Evolutionary conservation across 1,140 invertebrate genomes (phyloP), one percentile per base, ranked within the genome.

Genomic region (Schlechtendalia chinensis): DNA sequence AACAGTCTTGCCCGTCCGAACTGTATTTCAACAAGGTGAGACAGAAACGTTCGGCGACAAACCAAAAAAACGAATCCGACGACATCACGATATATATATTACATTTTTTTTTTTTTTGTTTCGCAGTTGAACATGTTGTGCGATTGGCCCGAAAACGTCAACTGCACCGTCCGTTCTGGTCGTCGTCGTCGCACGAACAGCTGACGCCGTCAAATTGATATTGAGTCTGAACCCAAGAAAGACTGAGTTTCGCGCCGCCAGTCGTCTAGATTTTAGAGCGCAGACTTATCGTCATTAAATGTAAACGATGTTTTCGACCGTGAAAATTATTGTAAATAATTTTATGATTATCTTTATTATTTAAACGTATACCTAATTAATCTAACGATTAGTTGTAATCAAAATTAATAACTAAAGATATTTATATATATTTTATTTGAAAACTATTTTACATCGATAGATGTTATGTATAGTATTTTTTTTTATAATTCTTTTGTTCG

Each of bases 21-120:
- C 86, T 95, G 0, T 88, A 91, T 77, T 96, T 94, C 92, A 93
- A 93, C 83, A 86, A 87, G 83, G 88, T 91, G 83, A 84, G 75
- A 24, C 2, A 69, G n/a, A 50, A 69, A 47, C 19, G 1, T 19
- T 19, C 11, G 19, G 1, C n/a, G n/a, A 11, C 29, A 39, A 65
- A 32, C 16, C 63, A 8, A 14, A 39, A n/a, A 1, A 8, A 67
- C 54, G 19, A 50, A 50, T 1, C 47, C 1, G 12, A 5, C 14
- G 14, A 50, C n/a, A n/a, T n/a, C n/a, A n/a, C n/a, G n/a, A n/a
- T n/a, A n/a, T n/a, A n/a, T n/a, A n/a, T n/a, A n/a, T n/a, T n/a
- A n/a, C n/a, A 50, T 50, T 14, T 50, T 50, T 8, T 50, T 39
- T 11, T 6, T 4, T 27, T 59, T 1, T 50, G 8, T 6, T 24